These are phyloP conservation scores for Cyclophora punctaria DNA, from an alignment of 2,888 invertebrate species.

Conservation along the genomic window DNA sequence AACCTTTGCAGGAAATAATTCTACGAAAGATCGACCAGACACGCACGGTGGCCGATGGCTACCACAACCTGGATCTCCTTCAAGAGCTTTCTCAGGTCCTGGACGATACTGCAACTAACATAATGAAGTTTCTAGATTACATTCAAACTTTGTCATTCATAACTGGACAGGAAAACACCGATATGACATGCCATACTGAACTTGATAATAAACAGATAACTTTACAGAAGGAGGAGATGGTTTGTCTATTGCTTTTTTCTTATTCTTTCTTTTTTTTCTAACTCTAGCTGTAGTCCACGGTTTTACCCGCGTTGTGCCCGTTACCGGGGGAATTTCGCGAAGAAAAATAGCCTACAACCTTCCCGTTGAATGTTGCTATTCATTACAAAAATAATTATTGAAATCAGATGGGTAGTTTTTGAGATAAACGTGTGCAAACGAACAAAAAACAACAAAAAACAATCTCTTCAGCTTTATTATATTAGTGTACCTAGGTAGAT, in stretches of 20 bases:
- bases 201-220: constrained; percentile 43
- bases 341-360: no score
- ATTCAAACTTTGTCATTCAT: constrained; percentile 21
- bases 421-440: not conserved
- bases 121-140: constrained; percentile 41
- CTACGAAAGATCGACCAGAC: no score
- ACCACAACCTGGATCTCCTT: not conserved
- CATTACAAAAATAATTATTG: no score
- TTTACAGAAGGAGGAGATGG: constrained; percentile 51
- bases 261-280: no score
- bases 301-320: no score
- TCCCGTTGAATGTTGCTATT: no score
- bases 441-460: not conserved
- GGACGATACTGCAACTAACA: constrained; percentile 32
- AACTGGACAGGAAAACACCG: constrained; percentile 5
- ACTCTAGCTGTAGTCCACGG: not conserved
- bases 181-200: constrained; percentile 32
- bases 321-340: no score
- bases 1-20: no score
- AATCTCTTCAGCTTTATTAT: not conserved
- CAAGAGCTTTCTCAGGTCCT: constrained; percentile 34
- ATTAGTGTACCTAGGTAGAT: no score
- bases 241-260: constrained; percentile 14
- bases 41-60: no score
- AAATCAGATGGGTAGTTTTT: no score